Evolutionary conservation across 2,113 vertebrate genomes (phyloP).

Genomic region (Phaethon lepturus): DNA sequence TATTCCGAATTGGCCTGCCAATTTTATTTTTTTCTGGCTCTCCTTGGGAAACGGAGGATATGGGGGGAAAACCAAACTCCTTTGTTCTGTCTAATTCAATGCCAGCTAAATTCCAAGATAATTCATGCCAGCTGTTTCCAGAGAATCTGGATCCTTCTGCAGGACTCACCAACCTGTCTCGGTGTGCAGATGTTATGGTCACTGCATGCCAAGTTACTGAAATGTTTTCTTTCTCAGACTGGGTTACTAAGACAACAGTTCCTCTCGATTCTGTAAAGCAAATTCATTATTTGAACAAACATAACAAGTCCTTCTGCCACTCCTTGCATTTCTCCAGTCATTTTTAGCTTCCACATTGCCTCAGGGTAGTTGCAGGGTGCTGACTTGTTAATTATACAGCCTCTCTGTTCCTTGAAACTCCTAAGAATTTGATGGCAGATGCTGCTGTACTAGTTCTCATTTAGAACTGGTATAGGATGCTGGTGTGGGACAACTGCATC

Average conservation of each 20-base stretch:
- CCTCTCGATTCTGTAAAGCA: background rate
- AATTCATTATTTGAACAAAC: constrained; percentile 61
- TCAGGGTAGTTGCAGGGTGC: constrained; percentile 5
- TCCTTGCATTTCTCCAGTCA: background rate
- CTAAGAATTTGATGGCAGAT: background rate
- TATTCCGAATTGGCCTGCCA: background rate
- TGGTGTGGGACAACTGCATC: background rate
- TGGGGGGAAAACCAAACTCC: background rate
- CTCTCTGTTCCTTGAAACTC: background rate
- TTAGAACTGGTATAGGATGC: background rate
- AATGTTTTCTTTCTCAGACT: background rate
- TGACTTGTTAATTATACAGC: background rate
- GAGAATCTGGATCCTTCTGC: background rate
- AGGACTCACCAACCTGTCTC: background rate
- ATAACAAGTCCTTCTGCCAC: constrained; percentile 38
- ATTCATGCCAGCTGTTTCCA: background rate
- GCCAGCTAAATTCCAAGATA: background rate
- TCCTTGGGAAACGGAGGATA: background rate
- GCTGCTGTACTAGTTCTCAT: background rate
- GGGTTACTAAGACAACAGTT: constrained; percentile 59
- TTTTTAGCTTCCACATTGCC: background rate
- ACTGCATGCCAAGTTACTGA: background rate
- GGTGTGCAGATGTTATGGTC: background rate
- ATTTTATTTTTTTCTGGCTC: background rate
- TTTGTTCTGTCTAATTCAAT: background rate